Conservation (phyloP, 2,797 vertebrate genomes). For the Triplophysa bombifrons region DNA sequence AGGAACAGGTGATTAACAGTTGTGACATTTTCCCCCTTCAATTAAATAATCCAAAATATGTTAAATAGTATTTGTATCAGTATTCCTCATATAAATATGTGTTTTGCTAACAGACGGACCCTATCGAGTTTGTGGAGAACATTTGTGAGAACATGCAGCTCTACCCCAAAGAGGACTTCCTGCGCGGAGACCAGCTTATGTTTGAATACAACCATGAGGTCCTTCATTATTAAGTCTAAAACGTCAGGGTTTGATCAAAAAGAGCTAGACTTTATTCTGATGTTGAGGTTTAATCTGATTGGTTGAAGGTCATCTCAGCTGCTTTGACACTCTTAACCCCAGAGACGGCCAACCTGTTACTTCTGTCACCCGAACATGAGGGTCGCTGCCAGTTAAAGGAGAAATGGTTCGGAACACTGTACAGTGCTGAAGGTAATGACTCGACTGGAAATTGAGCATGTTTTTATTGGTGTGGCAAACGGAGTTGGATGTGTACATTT, state of each 20-base stretch:
- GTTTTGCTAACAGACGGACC: conserved; percentile 82
- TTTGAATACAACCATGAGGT: conserved; percentile 88
- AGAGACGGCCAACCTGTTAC: conserved; percentile 85
- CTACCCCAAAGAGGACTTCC: conserved; percentile 88
- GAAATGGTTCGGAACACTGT: conserved; percentile 92
- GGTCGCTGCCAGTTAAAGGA: conserved; percentile 84
- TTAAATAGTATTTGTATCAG: background rate
- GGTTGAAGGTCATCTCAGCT: conserved; percentile 81
- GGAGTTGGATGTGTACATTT: too few species aligned
- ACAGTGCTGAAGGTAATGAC: conserved; percentile 80
- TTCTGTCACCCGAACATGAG: conserved; percentile 91
- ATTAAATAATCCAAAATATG: background rate
- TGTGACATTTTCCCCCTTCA: background rate
- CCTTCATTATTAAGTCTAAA: background rate
- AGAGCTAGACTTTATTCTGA: background rate
- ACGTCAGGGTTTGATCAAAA: too few species aligned
- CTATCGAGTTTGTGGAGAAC: conserved; percentile 91
- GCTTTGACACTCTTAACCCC: conserved; percentile 84
- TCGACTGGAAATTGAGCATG: background rate
- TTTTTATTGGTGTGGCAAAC: background rate
- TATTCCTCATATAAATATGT: background rate
- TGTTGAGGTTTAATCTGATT: conserved; percentile 24
- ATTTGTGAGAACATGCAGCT: conserved; percentile 98
- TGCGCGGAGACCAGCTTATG: conserved; percentile 93
- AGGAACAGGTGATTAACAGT: conserved; percentile 86